Base-by-base conservation (phyloP, 2,113 vertebrate genomes). In the Coreoperca whiteheadi region DNA sequence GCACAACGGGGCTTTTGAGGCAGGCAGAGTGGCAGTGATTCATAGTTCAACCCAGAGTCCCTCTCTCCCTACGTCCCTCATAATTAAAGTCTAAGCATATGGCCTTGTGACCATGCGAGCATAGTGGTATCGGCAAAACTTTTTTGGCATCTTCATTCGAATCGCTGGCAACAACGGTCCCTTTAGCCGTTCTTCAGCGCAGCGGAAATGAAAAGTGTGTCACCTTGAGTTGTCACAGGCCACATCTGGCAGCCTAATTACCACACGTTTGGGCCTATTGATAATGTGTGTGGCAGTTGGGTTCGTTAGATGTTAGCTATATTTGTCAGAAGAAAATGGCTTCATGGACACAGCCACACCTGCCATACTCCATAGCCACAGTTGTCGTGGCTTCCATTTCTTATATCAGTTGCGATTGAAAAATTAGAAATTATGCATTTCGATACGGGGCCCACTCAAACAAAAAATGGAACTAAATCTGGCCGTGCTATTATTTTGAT, bases 61-160 rank as follows among this genome's bases (percentile, higher is more conserved):
- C 92, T 88, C 59, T 86, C 73, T 96, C 95, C 95, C 95, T 79
- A 92, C 93, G 91, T 94, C 94, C 94, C 94, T 94, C 92, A 93
- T 95, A 96, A 96, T 96, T 96, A 96, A 96, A 95, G 91, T 79
- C 37, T 82, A 87, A 93, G 87, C 95, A 95, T 95, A 95, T 95
- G 95, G 94, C 87, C 90, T 85, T 72, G 89, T 93, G 94, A 93
- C 89, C 92, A 83, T 28, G 65, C 81, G 69, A 93, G 87, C 93
- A 74, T 92, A 92, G 89, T 93, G 93, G 91, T 90, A 90, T 84
- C 70, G 59, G 79, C 88, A 61, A 37, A 88, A 90, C 88, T 77
- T 91, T 78, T 57, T 75, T 87, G 85, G 78, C 80, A 81, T 86
- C 80, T 89, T 85, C 78, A 83, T 91, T 88, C 75, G 83, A 83